These are phyloP conservation scores for Ametastegia equiseti DNA, from an alignment of 2,888 invertebrate genomes.

Conservation along the genomic window DNA sequence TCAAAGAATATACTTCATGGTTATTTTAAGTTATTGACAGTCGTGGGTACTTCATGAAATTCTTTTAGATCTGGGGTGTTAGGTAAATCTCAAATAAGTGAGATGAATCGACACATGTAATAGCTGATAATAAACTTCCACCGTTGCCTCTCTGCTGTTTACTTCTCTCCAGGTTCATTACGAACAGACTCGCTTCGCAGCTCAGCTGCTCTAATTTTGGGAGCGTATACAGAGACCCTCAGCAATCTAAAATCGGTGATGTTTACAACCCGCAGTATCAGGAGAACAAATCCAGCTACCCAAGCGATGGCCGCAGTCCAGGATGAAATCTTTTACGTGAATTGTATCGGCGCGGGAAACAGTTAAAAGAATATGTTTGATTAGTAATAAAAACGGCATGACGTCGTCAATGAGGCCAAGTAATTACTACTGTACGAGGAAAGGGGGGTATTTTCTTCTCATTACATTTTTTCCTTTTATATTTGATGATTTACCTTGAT, in stretches of 20 bases:
- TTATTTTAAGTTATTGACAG: not conserved
- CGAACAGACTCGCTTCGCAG: not conserved
- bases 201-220: not conserved
- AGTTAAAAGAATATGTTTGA: not conserved
- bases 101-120: not conserved
- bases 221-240: constrained; percentile 58
- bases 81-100: not conserved
- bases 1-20: not conserved
- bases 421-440: not conserved
- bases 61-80: not conserved
- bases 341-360: not conserved
- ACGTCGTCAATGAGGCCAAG: not conserved
- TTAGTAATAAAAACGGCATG: not conserved
- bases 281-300: constrained; percentile 56
- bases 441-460: not conserved
- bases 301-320: constrained; percentile 63
- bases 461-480: not conserved
- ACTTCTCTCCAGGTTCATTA: not conserved
- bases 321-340: constrained; percentile 54
- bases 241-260: constrained; percentile 61
- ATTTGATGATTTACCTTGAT: constrained; percentile 6
- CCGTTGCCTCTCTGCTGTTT: not conserved
- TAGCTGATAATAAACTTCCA: not conserved
- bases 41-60: not conserved
- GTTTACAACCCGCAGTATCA: constrained; percentile 57